phyloP scores from a whole-genome alignment of 2,113 vertebrate species.

The Tachysurus fulvidraco region DNA sequence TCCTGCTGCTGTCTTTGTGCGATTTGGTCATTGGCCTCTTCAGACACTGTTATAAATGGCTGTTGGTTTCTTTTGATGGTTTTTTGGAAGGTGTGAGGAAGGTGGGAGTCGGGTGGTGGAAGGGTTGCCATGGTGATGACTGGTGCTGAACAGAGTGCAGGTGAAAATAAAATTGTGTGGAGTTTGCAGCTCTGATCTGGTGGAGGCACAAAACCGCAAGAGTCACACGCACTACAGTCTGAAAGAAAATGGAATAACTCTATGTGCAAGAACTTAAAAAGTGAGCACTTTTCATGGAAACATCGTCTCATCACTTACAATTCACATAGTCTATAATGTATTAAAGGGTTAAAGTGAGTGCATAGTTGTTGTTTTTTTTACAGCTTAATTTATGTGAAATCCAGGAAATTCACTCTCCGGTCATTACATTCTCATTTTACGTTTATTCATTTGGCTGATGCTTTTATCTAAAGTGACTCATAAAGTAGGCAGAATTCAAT shows the following conservation, averaged over 20 bases:
- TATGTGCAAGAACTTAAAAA: not conserved
- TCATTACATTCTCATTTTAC: not conserved
- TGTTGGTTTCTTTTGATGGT: slow-evolving; percentile 29
- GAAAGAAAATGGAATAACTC: not conserved
- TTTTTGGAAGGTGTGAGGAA: slow-evolving; percentile 43
- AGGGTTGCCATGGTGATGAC: slow-evolving; percentile 52
- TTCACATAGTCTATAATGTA: not conserved
- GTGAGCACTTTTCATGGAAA: not conserved
- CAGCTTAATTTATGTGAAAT: not conserved
- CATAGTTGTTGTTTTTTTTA: not conserved
- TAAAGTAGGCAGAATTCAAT: not conserved
- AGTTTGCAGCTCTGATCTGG: slow-evolving; percentile 11
- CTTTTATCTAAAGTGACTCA: slow-evolving; percentile 6
- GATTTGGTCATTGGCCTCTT: slow-evolving; percentile 11
- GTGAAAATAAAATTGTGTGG: slow-evolving; percentile 24
- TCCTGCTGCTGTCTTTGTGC: not conserved
- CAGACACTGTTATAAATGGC: slow-evolving; percentile 32
- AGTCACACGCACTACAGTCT: not conserved
- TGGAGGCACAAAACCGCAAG: not conserved
- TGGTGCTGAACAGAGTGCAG: slow-evolving; percentile 33
- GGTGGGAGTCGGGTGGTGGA: slow-evolving; percentile 26
- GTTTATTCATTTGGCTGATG: not conserved
- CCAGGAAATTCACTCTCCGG: not conserved
- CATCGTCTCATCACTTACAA: not conserved
- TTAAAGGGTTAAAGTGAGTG: not conserved